Evolutionary conservation across 2,797 vertebrate genomes (phyloP).

Genomic region (Heteromormyrus szaboi): DNA sequence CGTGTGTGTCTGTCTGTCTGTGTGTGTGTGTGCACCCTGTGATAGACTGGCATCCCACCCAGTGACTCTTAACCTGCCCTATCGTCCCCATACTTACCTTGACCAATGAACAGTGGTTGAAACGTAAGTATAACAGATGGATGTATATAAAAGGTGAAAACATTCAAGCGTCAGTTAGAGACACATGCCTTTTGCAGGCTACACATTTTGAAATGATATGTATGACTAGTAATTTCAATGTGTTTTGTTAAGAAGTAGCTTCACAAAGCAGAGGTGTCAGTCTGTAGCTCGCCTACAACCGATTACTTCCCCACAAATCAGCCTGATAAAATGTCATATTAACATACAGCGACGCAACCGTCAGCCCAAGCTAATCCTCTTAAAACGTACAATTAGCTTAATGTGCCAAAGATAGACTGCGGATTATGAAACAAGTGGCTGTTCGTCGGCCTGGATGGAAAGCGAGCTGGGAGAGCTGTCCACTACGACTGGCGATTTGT

Average conservation of each 20-base stretch:
- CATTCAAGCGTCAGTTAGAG: neutral
- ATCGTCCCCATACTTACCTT: neutral
- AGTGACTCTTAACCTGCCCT: neutral
- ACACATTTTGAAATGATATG: neutral
- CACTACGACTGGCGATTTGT: neutral
- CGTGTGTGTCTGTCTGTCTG: neutral
- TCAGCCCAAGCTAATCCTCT: conserved; percentile 15
- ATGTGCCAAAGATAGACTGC: conserved; percentile 12
- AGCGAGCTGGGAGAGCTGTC: neutral
- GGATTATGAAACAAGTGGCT: conserved; percentile 15
- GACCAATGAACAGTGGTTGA: neutral
- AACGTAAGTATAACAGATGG: neutral
- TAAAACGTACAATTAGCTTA: conserved; percentile 25
- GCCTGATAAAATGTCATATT: conserved; percentile 19
- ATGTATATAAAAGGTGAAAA: neutral
- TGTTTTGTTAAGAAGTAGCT: neutral
- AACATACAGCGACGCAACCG: neutral
- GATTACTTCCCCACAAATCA: conserved; percentile 8
- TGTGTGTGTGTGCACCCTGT: neutral
- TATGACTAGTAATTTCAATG: neutral
- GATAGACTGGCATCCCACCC: neutral
- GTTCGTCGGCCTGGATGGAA: neutral
- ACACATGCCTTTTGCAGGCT: neutral
- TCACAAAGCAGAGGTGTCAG: neutral
- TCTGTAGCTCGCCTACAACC: neutral